These are phyloP conservation scores for Asbolus verrucosus DNA, from an alignment of 1,140 invertebrate species.

Conservation along the genomic window DNA sequence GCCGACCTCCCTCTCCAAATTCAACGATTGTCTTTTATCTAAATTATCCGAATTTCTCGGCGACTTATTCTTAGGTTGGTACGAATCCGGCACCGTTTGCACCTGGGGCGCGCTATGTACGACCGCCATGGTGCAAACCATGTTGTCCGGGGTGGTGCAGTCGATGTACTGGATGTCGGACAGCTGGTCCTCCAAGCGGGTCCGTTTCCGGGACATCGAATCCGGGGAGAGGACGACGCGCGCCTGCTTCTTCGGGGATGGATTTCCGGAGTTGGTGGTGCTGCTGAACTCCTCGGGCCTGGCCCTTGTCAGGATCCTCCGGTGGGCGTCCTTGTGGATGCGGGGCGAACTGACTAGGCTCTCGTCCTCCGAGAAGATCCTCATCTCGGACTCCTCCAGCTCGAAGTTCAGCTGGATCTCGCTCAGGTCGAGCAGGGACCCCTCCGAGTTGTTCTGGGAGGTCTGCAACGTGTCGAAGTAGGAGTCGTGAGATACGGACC, in stretches of 20 bases:
- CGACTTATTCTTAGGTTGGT: conserved; percentile 62
- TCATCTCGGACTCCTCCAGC: conserved; percentile 85
- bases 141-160: conserved; percentile 71
- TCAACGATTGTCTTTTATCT: conserved; percentile 59
- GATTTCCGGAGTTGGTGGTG: conserved; percentile 68
- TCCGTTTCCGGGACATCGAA: conserved; percentile 68
- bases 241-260: conserved; percentile 70
- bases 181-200: conserved; percentile 72
- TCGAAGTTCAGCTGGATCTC: conserved; percentile 87
- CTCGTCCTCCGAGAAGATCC: conserved; percentile 88
- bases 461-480: conserved; percentile 83
- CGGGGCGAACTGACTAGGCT: conserved; percentile 71
- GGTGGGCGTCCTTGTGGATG: conserved; percentile 65
- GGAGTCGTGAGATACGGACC: conserved; percentile 91
- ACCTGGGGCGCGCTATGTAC: conserved; percentile 54
- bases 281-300: conserved; percentile 67
- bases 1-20: conserved; percentile 52
- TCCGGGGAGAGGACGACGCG: conserved; percentile 67
- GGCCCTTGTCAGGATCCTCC: conserved; percentile 64
- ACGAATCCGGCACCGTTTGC: conserved; percentile 41
- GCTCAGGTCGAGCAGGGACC: conserved; percentile 75
- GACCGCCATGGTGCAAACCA: conserved; percentile 58
- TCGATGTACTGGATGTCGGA: conserved; percentile 75
- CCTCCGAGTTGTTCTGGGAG: conserved; percentile 67
- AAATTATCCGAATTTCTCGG: conserved; percentile 60